Evolutionary conservation across 2,888 invertebrate genomes (phyloP).

Genomic region (Nomada goodeniana): DNA sequence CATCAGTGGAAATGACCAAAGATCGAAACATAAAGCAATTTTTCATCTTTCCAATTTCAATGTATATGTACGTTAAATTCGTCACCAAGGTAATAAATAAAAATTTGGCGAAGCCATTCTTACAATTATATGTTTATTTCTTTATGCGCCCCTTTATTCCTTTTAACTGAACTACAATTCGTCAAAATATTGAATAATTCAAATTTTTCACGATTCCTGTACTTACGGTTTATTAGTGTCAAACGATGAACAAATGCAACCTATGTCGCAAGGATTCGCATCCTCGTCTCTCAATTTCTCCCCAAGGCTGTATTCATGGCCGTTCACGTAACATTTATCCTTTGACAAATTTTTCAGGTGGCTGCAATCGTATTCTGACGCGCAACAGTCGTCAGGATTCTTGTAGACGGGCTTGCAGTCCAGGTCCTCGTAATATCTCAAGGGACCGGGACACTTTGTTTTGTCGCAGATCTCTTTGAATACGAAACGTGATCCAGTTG

Average conservation of each 20-base stretch:
- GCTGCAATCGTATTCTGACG: slow-evolving; percentile 74
- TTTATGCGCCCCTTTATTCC: neutral
- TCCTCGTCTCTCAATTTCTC: slow-evolving; percentile 72
- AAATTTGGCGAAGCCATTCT: no score
- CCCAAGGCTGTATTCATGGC: slow-evolving; percentile 69
- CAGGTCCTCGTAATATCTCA: slow-evolving; percentile 70
- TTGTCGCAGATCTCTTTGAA: slow-evolving; percentile 62
- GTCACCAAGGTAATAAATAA: no score
- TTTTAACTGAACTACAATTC: neutral
- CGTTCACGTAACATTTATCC: slow-evolving; percentile 76
- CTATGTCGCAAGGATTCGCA: slow-evolving; percentile 73
- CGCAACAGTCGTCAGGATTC: slow-evolving; percentile 71
- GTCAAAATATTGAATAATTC: neutral
- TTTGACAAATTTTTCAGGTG: slow-evolving; percentile 63
- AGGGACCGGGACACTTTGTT: slow-evolving; percentile 74
- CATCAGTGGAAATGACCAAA: no score
- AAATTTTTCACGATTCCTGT: neutral
- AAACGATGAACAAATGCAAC: slow-evolving; percentile 62
- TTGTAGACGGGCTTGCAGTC: slow-evolving; percentile 73
- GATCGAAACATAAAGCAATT: no score
- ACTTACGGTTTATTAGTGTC: slow-evolving; percentile 60
- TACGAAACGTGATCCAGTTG: neutral
- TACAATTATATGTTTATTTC: no score
- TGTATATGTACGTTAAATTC: no score
- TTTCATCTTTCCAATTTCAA: no score